phyloP scores from a whole-genome alignment of 1,140 invertebrate genomes.

The Trichoplusia ni region DNA sequence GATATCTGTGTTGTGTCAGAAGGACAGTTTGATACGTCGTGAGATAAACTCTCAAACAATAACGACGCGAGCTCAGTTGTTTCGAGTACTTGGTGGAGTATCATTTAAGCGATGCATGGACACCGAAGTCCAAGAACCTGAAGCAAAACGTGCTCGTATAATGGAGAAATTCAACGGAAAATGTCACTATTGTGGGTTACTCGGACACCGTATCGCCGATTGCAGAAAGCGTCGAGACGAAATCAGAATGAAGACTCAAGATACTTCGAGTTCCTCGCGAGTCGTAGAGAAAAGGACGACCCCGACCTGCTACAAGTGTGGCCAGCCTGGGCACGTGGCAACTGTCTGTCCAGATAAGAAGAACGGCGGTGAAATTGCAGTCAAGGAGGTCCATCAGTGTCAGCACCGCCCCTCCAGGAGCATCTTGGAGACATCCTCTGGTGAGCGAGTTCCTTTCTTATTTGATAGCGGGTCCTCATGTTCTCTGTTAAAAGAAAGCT shows the following conservation, averaged over 20 bases:
- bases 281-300: constrained; percentile 12
- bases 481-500: constrained; percentile 31
- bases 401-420: constrained; percentile 26
- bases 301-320: constrained; percentile 37
- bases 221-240: constrained; percentile 33
- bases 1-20: background rate
- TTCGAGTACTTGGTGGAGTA: constrained; percentile 29
- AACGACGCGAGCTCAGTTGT: constrained; percentile 13
- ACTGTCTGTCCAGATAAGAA: constrained; percentile 26
- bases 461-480: too few relatives aligned
- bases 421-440: constrained; percentile 35
- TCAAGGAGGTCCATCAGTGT: constrained; percentile 41
- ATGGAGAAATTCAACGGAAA: constrained; percentile 20
- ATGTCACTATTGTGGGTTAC: constrained; percentile 36
- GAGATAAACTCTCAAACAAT: constrained; percentile 33
- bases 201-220: constrained; percentile 29
- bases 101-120: constrained; percentile 30
- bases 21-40: background rate
- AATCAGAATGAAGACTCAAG: constrained; percentile 13
- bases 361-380: background rate
- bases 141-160: constrained; percentile 10
- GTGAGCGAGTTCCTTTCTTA: constrained; percentile 41
- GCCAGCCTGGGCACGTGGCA: constrained; percentile 34
- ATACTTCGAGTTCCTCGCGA: constrained; percentile 21
- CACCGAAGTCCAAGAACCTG: background rate